These are phyloP conservation scores for Mythimna vitellina DNA, from an alignment of 2,888 invertebrate genomes.

Conservation along the genomic window DNA sequence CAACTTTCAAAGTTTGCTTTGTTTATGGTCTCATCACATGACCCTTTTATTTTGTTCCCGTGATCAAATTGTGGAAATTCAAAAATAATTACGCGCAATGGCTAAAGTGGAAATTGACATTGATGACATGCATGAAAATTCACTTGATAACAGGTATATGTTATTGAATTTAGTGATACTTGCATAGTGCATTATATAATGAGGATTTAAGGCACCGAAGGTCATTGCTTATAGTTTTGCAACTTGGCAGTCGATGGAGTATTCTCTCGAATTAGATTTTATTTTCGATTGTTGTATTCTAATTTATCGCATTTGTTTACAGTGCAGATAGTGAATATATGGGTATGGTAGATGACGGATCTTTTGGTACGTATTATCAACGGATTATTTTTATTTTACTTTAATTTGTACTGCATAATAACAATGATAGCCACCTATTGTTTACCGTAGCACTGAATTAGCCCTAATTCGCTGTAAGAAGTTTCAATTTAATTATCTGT, in stretches of 20 bases:
- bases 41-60: constrained; percentile 93
- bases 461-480: constrained; percentile 48
- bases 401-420: neutral
- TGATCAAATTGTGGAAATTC: constrained; percentile 93
- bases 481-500: constrained; percentile 72
- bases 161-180: constrained; percentile 59
- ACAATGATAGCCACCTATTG: constrained; percentile 23
- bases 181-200: constrained; percentile 82
- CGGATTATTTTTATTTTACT: constrained; percentile 16
- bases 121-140: constrained; percentile 91
- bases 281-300: constrained; percentile 63
- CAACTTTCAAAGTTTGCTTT: constrained; percentile 61
- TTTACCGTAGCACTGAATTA: constrained; percentile 53
- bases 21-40: constrained; percentile 91
- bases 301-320: constrained; percentile 75
- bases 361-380: constrained; percentile 79
- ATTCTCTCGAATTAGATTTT: constrained; percentile 68
- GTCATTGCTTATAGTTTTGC: constrained; percentile 83
- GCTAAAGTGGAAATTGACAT: constrained; percentile 89
- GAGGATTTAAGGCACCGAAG: constrained; percentile 80
- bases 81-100: constrained; percentile 91
- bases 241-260: constrained; percentile 80
- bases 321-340: constrained; percentile 88
- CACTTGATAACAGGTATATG: constrained; percentile 91
- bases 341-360: constrained; percentile 85